Conservation (phyloP, 1,140 invertebrate species). For the Drosophila lacteicornis region DNA sequence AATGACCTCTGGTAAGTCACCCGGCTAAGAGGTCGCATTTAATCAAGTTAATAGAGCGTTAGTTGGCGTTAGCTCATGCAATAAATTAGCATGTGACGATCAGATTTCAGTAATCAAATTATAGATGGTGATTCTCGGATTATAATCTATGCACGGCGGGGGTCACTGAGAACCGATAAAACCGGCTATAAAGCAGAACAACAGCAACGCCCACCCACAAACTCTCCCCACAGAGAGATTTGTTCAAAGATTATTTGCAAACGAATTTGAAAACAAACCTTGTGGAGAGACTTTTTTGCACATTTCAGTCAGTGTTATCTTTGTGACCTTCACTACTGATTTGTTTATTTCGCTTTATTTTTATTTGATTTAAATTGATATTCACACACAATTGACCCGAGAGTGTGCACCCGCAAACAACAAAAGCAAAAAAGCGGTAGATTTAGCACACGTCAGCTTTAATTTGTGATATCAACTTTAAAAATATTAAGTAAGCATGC, state of each 20-base stretch:
- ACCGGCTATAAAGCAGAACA: constrained; percentile 32
- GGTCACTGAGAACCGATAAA: constrained; percentile 19
- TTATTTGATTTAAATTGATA: constrained; percentile 54
- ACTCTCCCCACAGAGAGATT: not conserved
- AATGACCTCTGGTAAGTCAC: constrained; percentile 4
- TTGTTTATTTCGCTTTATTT: constrained; percentile 34
- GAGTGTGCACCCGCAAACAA: constrained; percentile 33
- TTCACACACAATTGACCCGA: constrained; percentile 50
- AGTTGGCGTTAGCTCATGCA: constrained; percentile 25
- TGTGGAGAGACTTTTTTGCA: constrained; percentile 8
- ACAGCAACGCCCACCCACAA: constrained; percentile 19
- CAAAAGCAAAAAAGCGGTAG: constrained; percentile 4
- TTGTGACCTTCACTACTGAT: constrained; percentile 36
- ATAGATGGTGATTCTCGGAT: constrained; percentile 46
- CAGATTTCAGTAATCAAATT: constrained; percentile 57
- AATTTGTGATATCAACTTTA: constrained; percentile 70
- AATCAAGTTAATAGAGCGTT: constrained; percentile 59
- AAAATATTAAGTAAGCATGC: constrained; percentile 24
- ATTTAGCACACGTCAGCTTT: constrained; percentile 64
- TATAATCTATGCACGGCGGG: constrained; percentile 31
- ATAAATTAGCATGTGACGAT: constrained; percentile 55
- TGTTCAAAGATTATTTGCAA: not conserved
- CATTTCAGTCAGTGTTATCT: constrained; percentile 38
- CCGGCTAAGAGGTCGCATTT: constrained; percentile 47
- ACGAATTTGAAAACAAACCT: constrained; percentile 8